Base-by-base conservation (phyloP, 2,888 invertebrate species). In the Ophioninae sp. region DNA sequence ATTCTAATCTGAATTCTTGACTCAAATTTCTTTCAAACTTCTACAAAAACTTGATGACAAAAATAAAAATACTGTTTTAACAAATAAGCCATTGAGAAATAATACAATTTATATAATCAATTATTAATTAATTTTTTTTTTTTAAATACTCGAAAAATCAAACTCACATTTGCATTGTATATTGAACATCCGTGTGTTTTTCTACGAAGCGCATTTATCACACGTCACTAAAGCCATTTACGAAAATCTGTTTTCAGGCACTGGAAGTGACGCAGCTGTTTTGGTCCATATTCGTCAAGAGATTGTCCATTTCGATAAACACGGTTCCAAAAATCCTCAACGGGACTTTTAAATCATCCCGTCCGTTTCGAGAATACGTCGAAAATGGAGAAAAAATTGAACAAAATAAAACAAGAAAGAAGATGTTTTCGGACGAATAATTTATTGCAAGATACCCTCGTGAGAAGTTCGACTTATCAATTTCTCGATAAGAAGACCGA, bases 261-360 rank as follows among this genome's bases (percentile, higher is more conserved):
- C 68, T 85, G 86, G 86, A 86, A 86, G 59, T 86, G 67, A 81
- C 21, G n/a, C 76, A 62, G 67, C 17, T 6, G 6, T 70, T 41
- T 64, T 17, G 1, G 13, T 20, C 7, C 10, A 50, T 37, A 7
- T 56, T 23, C 50, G 20, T 44, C 44, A 30, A 44, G 37, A 65
- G 56, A 65, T 65, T 50, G 0, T 50, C 39, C 65, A 21, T 30
- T 64, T 56, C 17, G 50, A 50, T 50, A 50, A 30, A 56, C 39
- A 20, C 7, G 17, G 37, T 17, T 17, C 39, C 17, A 6, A 56
- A 56, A 75, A 17, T 65, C 17, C 30, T 65, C 56, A 21, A 3
- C 50, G n/a, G 10, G 7, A 44, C 20, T 59, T 5, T 23, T 5
- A 30, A 30, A n/a, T 50, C 17, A 7, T n/a, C 20, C 57, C 39